Base-by-base conservation (phyloP, 2,888 invertebrate species). In the Gymnosoma rotundatum region DNA sequence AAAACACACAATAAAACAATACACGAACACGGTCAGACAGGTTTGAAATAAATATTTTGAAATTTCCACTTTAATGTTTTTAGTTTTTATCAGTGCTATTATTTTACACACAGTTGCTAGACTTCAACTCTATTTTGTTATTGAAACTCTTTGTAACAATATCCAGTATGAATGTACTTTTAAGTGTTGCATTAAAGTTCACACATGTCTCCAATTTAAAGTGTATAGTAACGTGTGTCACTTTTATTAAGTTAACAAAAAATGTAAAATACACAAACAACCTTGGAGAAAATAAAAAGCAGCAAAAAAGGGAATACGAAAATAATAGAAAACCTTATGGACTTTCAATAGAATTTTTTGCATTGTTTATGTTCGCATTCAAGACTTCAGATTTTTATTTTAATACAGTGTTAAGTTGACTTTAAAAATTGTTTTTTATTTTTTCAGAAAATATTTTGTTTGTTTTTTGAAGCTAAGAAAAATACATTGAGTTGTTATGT, bases 201-300 rank as follows among this genome's bases (percentile, higher is more conserved):
- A 67, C 48, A 20, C 60, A 63, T 20, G 42, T 56, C 54, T 32
- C 25, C 4, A 48, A 16, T 56, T 12, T 16, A 9, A 16, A 1
- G 6, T 21, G 52, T 63, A 52, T 54, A 64, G 54, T 52, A 58
- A 60, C 78, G 69, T 83, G 78, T 70, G 74, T 70, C 74, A 74
- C 78, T 83, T 83, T 83, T 76, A 74, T 83, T 67, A 74, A 83
- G 63, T 78, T 83, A 21, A 69, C 69, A 74, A 45, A 21, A 64
- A 25, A 25, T 2, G 1, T 56, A 70, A 16, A 48, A 48, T 6
- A 50, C 16, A 36, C 52, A 14, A 54, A 63, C 7, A 64, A 38
- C 48, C 4, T 0, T 42, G 42, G 3, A 58, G n/a, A 32, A 9
- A 76, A 61, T 8, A 54, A 63, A 14, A 5, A 38, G 36, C 25